These are phyloP conservation scores for Colaptes auratus DNA, from an alignment of 2,113 vertebrate species.

Conservation along the genomic window DNA sequence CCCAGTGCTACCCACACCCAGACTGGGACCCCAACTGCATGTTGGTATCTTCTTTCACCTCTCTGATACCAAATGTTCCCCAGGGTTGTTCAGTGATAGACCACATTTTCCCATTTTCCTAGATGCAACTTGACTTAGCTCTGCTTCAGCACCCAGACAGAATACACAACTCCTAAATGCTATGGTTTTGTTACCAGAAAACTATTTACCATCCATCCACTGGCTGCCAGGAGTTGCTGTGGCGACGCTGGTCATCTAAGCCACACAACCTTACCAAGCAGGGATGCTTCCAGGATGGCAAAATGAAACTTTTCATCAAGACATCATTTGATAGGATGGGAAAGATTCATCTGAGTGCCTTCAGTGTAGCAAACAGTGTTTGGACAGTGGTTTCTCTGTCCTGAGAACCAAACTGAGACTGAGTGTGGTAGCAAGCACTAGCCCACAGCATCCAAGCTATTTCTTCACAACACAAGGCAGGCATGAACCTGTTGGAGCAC, in stretches of 20 bases:
- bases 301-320: neutral
- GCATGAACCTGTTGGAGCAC: neutral
- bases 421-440: neutral
- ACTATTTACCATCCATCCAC: neutral
- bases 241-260: neutral
- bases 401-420: neutral
- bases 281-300: neutral
- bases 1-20: neutral
- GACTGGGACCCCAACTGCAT: neutral
- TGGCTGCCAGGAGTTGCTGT: neutral
- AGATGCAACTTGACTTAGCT: neutral
- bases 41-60: neutral
- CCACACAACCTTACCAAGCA: neutral
- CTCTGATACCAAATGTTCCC: neutral
- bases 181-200: neutral
- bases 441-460: rapidly evolving
- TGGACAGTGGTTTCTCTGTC: neutral
- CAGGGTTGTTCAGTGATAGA: neutral
- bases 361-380: neutral
- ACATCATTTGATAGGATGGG: neutral
- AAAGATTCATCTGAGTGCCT: neutral
- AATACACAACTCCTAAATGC: neutral
- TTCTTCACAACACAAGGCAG: neutral
- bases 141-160: neutral
- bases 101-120: neutral